Base-by-base conservation (phyloP, 64 coral and sea anemone species). In the Hydrozoanthus tunicans region DNA sequence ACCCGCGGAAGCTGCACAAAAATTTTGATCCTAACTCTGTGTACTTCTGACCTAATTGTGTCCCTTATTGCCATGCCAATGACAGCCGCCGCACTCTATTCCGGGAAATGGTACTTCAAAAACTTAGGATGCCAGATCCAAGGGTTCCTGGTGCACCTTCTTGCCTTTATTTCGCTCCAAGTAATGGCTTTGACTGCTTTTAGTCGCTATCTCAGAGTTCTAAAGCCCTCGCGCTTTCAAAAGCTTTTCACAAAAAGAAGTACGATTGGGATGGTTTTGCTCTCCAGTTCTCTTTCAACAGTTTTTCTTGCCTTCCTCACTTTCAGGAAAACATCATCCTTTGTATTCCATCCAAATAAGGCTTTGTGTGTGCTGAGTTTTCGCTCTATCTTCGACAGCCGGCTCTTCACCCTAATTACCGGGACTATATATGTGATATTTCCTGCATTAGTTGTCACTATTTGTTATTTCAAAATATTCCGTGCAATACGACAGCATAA, bases 161-260 rank as follows among this genome's bases (percentile, higher is more conserved):
- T 88, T 3, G 69, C 84, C 11, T 88, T 88, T 59, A 51, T 88
- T 7, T 88, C 84, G 12, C 67, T 88, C 9, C 84, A 88, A 32
- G 70, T 88, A 56, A 88, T 88, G 84, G 84, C 84, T 57, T 27
- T 88, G 14, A 88, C 84, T 6, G 84, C 84, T 9, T 88, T 59
- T 70, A 88, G 84, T 61, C 84, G 84, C 20, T 88, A 88, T 9
- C 84, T 88, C 5, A 58, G 84, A 43, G 84, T 88, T 9, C 73
- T 88, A 6, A 88, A 26, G 56, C 68, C 84, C 0, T 88, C 84
- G 1, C 69, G 68, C 15, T 88, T 88, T 88, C 84, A 25, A 59
- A 88, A 32, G 20, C 11, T 88, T 7, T 88, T 88, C 53, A 88
- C 84, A 51, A 73, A 59, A 75, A 60, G 24, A 69, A 7, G 12